A percentile compares a stretch with the other conserved stretches of the same genome.
Conservation (phyloP, 2,888 invertebrate genomes). For the Andrena bicolor region DNA sequence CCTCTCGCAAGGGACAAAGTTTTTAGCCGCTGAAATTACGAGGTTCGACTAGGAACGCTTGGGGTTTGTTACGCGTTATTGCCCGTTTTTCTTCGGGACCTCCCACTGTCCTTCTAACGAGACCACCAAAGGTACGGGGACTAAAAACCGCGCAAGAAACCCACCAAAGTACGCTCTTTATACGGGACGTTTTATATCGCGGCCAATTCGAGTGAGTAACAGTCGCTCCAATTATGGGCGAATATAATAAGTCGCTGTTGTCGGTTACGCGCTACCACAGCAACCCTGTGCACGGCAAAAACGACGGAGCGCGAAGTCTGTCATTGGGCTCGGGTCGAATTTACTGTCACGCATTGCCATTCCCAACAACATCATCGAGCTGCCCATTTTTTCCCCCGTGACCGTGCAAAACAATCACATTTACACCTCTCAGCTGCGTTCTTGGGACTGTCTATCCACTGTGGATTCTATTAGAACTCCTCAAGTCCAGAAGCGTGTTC, state of each 20-base stretch:
- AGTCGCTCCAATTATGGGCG: constrained; percentile 72
- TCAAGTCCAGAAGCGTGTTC: background rate
- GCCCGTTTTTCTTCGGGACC: constrained; percentile 67
- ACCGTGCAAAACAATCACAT: constrained; percentile 12
- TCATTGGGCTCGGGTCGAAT: constrained; percentile 48
- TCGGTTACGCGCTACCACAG: constrained; percentile 42
- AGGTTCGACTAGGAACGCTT: constrained; percentile 45
- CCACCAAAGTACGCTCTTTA: constrained; percentile 73
- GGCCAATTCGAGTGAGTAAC: constrained; percentile 63
- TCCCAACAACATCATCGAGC: constrained; percentile 54
- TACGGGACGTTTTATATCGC: constrained; percentile 71
- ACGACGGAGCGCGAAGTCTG: constrained; percentile 54
- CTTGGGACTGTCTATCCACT: background rate
- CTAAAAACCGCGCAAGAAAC: constrained; percentile 71
- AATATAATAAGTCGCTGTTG: constrained; percentile 60
- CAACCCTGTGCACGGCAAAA: constrained; percentile 63
- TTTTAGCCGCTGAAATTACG: constrained; percentile 44
- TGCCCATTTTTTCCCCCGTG: constrained; percentile 45
- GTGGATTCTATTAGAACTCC: background rate
- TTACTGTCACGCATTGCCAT: constrained; percentile 52
- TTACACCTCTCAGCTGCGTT: constrained; percentile 35
- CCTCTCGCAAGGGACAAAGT: background rate
- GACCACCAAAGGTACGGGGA: constrained; percentile 69
- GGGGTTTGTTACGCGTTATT: constrained; percentile 57
- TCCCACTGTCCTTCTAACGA: constrained; percentile 74